Evolutionary conservation across 2,113 vertebrate species (phyloP), one percentile per base, ranked within the genome.

Genomic region (Dicentrarchus labrax): DNA sequence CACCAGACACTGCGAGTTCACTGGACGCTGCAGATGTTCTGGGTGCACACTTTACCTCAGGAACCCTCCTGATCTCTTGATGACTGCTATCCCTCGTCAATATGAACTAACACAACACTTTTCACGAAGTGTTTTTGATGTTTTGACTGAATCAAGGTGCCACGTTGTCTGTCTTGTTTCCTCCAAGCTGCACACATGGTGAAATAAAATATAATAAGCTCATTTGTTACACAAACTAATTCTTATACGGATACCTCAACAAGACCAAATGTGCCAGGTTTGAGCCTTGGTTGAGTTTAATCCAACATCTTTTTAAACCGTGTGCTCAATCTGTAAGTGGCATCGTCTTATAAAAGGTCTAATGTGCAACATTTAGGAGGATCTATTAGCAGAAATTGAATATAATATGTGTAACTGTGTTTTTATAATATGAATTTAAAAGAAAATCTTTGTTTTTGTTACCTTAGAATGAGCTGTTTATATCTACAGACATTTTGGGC

Each of bases 131-230:
- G 13, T 41, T 57, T 36, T 57, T 36, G 6, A 16, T 13, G 4
- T 30, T 47, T 54, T 56, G 50, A 80, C 78, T 80, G 59, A 80
- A 65, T 72, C 2, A 17, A 39, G 11, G 4, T 1, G 13, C 53
- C 16, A 50, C 1, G 17, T 30, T 11, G n/a, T 72, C 30, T 13
- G 19, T 39, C 10, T 21, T 36, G 5, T 21, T 15, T 50, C 21
- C 21, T 45, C 64, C 19, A 64, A 2, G 5, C 39, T 50, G 8
- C 22, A 19, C 45, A 17, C 12, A 65, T 45, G 62, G 0, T 48
- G 16, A 41, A 65, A 76, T 65, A 43, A 24, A 65, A n/a, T 21
- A 60, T 56, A 8, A 7, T 12, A 38, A 38, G 16, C 16, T 69
- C 16, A 12, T 54, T 2, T 36, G 4, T 67, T 11, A 36, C 8